Evolutionary conservation across 1,140 invertebrate genomes (phyloP).

Genomic region (Gryllus bimaculatus): DNA sequence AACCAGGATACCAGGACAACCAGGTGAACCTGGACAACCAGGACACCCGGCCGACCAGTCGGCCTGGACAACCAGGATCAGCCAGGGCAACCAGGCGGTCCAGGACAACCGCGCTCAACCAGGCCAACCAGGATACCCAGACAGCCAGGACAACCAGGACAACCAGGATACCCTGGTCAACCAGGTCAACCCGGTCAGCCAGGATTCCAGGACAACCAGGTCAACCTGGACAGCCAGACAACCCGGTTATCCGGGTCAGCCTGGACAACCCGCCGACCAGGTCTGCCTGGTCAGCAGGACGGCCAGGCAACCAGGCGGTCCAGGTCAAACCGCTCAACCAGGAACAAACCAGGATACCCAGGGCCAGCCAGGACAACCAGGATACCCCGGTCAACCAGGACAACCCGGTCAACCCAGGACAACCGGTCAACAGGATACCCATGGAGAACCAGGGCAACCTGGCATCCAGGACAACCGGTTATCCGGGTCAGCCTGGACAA

Average conservation of each 20-base stretch:
- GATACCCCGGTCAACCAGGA: constrained; percentile 19
- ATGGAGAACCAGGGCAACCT: constrained; percentile 27
- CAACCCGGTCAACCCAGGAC: constrained; percentile 24
- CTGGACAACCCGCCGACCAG: constrained; percentile 1
- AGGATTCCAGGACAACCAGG: constrained; percentile 22
- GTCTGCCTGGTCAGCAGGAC: constrained; percentile 13
- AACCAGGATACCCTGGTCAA: constrained; percentile 26
- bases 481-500: constrained; percentile 22
- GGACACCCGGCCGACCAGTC: constrained; percentile 8
- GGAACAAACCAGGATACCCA: constrained; percentile 13
- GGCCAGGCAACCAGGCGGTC: constrained; percentile 18
- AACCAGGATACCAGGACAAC: constrained; percentile 25
- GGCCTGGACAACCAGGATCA: constrained; percentile 19
- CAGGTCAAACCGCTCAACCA: constrained; percentile 7
- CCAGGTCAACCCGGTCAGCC: constrained; percentile 11
- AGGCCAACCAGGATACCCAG: constrained; percentile 8
- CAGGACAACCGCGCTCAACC: constrained; percentile 18
- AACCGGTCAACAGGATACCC: constrained; percentile 25
- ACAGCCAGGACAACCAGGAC: constrained; percentile 23
- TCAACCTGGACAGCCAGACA: constrained; percentile 14
- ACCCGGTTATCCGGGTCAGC: not conserved
- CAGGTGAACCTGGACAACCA: constrained; percentile 21
- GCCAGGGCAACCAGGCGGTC: constrained; percentile 24
- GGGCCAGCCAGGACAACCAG: constrained; percentile 21
- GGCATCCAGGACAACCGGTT: constrained; percentile 27